Evolutionary conservation across 2,888 invertebrate genomes (phyloP).

Genomic region (Tromatobia lineatoria): DNA sequence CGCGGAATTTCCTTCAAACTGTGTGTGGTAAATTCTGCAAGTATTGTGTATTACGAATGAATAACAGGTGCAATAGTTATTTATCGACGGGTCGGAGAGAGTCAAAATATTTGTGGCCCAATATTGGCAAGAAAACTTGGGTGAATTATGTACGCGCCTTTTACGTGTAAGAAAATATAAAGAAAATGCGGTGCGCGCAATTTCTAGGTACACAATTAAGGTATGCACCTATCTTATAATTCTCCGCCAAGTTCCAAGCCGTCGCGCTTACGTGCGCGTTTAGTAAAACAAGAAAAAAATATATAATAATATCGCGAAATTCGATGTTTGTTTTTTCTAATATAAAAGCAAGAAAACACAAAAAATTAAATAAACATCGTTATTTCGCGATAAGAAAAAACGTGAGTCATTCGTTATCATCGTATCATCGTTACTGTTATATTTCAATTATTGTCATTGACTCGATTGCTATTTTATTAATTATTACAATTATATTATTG

Average conservation of each 20-base stretch:
- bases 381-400: constrained; percentile 14
- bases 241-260: constrained; percentile 45
- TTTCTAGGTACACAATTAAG: constrained; percentile 27
- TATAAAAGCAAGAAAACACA: background rate
- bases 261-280: constrained; percentile 2
- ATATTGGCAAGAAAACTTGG: constrained; percentile 15
- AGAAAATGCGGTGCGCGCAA: constrained; percentile 22
- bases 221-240: constrained; percentile 27
- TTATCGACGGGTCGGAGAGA: constrained; percentile 30
- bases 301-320: constrained; percentile 33
- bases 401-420: constrained; percentile 61
- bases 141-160: background rate
- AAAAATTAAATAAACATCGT: constrained; percentile 16
- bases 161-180: background rate
- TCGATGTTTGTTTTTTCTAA: constrained; percentile 17
- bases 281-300: constrained; percentile 22
- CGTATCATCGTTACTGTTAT: constrained; percentile 60
- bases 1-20: constrained; percentile 26
- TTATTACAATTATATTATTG: constrained; percentile 51
- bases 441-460: constrained; percentile 60
- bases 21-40: background rate
- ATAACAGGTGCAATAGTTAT: constrained; percentile 31
- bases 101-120: constrained; percentile 12
- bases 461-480: constrained; percentile 59
- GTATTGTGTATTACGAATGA: constrained; percentile 21